These are phyloP conservation scores for Sebastes nivosus DNA, from an alignment of 2,797 vertebrate species.

Conservation along the genomic window DNA sequence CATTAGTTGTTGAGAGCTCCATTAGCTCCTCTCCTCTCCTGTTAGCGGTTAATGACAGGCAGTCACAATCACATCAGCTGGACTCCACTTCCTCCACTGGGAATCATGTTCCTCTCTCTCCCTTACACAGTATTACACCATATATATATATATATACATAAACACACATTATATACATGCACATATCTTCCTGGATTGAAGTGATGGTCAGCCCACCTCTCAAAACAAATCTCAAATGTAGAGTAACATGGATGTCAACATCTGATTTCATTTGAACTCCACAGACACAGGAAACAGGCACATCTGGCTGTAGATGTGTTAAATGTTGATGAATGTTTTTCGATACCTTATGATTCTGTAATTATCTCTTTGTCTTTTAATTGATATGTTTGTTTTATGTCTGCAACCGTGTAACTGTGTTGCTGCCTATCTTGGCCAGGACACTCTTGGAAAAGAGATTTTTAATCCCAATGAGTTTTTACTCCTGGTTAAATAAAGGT, in stretches of 20 bases:
- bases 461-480: too few relatives aligned
- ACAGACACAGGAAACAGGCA: background rate
- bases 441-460: too few relatives aligned
- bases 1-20: constrained; percentile 85
- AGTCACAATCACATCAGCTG: constrained; percentile 81
- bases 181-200: background rate
- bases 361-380: too few relatives aligned
- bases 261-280: background rate
- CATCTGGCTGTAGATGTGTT: too few relatives aligned
- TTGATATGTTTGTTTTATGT: too few relatives aligned
- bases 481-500: too few relatives aligned
- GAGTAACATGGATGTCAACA: background rate
- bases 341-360: too few relatives aligned
- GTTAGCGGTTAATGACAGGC: constrained; percentile 81
- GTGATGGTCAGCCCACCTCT: background rate
- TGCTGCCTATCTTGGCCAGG: too few relatives aligned
- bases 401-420: too few relatives aligned
- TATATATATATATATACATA: constrained; percentile 9
- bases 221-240: background rate
- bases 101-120: constrained; percentile 59
- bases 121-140: constrained; percentile 37
- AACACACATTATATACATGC: constrained; percentile 27
- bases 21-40: constrained; percentile 78
- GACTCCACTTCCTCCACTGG: constrained; percentile 80
- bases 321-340: too few relatives aligned